These are phyloP conservation scores for Cisticola juncidis DNA, from an alignment of 2,113 vertebrate species.

Conservation along the genomic window DNA sequence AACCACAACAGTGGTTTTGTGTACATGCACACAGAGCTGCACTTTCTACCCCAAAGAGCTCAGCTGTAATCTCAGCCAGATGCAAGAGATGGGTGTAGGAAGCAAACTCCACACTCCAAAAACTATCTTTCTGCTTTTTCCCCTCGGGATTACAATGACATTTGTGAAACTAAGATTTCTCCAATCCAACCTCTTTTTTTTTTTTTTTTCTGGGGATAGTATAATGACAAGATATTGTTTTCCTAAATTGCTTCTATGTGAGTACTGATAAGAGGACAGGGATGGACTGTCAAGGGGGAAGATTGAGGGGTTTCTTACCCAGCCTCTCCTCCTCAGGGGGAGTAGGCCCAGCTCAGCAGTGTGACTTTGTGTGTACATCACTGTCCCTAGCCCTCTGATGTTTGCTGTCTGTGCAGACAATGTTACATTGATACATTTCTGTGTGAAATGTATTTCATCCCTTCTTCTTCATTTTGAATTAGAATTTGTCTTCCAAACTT, in stretches of 20 bases:
- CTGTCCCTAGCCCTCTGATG: background rate
- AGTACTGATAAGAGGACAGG: background rate
- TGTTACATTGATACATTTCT: background rate
- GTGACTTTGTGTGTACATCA: background rate
- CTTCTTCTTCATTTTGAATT: slow-evolving; percentile 41
- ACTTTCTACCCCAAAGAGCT: background rate
- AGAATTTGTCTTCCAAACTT: slow-evolving; percentile 37
- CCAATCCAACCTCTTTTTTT: background rate
- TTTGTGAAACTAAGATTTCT: background rate
- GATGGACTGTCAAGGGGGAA: background rate
- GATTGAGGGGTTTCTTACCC: background rate
- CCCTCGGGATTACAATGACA: background rate
- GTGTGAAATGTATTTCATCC: slow-evolving; percentile 55
- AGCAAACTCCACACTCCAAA: background rate
- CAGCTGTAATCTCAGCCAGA: background rate
- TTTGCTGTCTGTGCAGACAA: background rate
- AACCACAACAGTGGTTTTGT: background rate
- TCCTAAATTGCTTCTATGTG: background rate
- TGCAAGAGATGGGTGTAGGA: background rate
- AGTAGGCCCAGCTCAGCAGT: background rate
- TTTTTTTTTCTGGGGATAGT: background rate
- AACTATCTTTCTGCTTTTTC: background rate
- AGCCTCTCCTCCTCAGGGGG: background rate
- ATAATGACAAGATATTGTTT: background rate
- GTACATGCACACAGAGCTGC: background rate